Conservation (phyloP, 2,797 vertebrate species). For the Neosalanx taihuensis region DNA sequence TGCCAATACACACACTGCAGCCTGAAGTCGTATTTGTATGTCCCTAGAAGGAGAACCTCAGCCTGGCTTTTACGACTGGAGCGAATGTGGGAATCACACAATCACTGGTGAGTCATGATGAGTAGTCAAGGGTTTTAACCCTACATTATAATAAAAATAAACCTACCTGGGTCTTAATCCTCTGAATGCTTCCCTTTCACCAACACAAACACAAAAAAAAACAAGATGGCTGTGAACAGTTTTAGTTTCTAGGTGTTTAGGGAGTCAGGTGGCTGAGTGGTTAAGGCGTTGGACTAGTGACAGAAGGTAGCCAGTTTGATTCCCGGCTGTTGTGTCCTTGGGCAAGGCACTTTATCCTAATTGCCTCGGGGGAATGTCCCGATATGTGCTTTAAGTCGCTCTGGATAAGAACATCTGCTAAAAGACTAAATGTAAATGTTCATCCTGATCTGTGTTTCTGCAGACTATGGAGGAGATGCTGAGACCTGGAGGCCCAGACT, state of each 20-base stretch:
- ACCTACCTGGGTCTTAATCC: neutral
- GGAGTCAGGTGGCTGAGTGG: too few species aligned
- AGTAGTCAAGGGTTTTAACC: too few species aligned
- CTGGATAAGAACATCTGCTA: too few species aligned
- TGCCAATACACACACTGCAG: neutral
- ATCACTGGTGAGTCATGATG: slow-evolving; percentile 63
- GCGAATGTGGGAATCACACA: slow-evolving; percentile 70
- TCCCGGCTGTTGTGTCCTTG: too few species aligned
- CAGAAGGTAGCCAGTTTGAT: too few species aligned
- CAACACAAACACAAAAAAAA: neutral
- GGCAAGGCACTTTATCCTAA: too few species aligned
- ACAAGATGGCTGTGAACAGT: neutral
- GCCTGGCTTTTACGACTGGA: slow-evolving; percentile 78
- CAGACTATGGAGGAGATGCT: slow-evolving; percentile 80
- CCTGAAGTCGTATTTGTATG: neutral
- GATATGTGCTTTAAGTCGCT: too few species aligned
- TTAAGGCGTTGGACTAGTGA: too few species aligned
- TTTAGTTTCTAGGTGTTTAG: neutral
- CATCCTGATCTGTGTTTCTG: neutral
- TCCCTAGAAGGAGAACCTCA: slow-evolving; percentile 75
- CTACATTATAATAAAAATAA: too few species aligned
- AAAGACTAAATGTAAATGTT: too few species aligned
- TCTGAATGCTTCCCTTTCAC: neutral
- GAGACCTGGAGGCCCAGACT: slow-evolving; percentile 75
- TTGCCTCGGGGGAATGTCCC: too few species aligned